Base-by-base conservation (phyloP, 2,113 vertebrate genomes). In the Spea bombifrons region DNA sequence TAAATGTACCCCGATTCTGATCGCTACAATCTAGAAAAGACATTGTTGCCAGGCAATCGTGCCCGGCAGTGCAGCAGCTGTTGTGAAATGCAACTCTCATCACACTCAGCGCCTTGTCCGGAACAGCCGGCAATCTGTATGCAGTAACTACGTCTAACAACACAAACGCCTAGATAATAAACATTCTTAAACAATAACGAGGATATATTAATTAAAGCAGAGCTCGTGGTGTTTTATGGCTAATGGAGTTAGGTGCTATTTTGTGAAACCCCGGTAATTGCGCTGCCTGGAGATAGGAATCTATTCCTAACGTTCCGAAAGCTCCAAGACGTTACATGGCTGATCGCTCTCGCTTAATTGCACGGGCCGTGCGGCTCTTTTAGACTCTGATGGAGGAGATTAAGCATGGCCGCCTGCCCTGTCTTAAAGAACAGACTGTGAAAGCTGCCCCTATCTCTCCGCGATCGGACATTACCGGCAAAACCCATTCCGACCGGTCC, bases 391-490 rank as follows among this genome's bases (percentile, higher is more conserved):
- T 78, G 46, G 15, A 15, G 2, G 45, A 78, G 76, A 78, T 78
- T 52, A 71, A 8, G 68, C 76, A 78, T 68, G 65, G 47, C 30
- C n/a, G 7, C 4, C 7, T 12, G 46, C 10, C 59, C 48, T 73
- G 12, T 72, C 30, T 46, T 16, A 55, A 50, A 15, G 64, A 46
- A 57, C 47, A 8, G 17, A 13, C 30, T 10, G 65, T 15, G 8
- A 67, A 53, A 49, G 44, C 48, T 6, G 7, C 12, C 47, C 15
- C 10, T 78, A 78, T 78, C 76, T 53, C 55, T 0, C 4, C 7
- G 16, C 16, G 10, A 78, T 78, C 76, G 46, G 59, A 49, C 76
- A 64, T 71, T 78, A 45, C 9, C 10, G 13, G 45, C 53, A 75
- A 75, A 66, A 52, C 10, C 5, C 10, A 16, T 16, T 6, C 30